Evolutionary conservation across 2,888 invertebrate genomes (phyloP).

Genomic region (Patella caerulea): DNA sequence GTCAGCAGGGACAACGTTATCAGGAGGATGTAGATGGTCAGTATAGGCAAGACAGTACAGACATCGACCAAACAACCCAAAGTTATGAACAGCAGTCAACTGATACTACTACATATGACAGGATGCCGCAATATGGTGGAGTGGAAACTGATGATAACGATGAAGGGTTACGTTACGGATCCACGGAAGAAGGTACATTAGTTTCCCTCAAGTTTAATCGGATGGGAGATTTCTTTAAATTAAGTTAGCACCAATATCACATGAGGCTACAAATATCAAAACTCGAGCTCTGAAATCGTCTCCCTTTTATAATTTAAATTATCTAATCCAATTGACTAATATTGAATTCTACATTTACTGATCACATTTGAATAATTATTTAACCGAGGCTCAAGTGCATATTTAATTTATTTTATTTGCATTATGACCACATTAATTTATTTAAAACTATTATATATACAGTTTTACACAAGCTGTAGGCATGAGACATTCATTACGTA

Average conservation of each 20-base stretch:
- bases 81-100: background rate
- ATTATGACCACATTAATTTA: background rate
- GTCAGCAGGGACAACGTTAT: no score
- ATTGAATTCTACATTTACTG: no score
- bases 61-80: background rate
- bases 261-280: no score
- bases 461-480: no score
- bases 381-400: no score
- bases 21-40: background rate
- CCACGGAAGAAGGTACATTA: slow-evolving; percentile 2
- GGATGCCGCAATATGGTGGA: slow-evolving; percentile 6
- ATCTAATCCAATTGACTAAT: no score
- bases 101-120: background rate
- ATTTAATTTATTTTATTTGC: slow-evolving; percentile 5
- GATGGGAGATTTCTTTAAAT: background rate
- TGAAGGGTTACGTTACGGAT: background rate
- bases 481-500: no score
- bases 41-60: background rate
- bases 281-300: background rate
- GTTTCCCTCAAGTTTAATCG: background rate
- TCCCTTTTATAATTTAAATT: slow-evolving; percentile 1
- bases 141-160: background rate
- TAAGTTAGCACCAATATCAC: no score
- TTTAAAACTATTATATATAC: no score
- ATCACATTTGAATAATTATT: no score